A percentile compares a stretch with the other conserved stretches of the same genome.
Evolutionary conservation across 1,140 invertebrate species (phyloP).

Genomic region (Propsilocerus akamusi): DNA sequence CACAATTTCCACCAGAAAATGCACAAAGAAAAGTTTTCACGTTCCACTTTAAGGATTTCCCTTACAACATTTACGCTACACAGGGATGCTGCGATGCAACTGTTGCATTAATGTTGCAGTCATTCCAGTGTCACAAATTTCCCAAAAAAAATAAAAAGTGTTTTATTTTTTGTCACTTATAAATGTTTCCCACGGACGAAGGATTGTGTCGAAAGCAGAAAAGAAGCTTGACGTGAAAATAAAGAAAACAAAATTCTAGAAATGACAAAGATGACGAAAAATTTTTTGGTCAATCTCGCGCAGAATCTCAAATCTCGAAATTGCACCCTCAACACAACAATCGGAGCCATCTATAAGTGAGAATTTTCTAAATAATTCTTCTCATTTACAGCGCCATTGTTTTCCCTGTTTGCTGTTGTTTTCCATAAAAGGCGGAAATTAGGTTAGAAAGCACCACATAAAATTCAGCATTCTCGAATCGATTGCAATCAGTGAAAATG

Average conservation of each 20-base stretch:
- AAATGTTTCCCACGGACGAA: not conserved
- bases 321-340: not conserved
- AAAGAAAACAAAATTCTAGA: too few relatives aligned
- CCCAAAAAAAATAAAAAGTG: not conserved
- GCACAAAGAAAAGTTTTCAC: not conserved
- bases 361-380: not conserved
- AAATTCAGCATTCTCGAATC: not conserved
- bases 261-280: too few relatives aligned
- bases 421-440: not conserved
- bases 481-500: conserved; percentile 1
- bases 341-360: not conserved
- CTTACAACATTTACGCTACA: conserved; percentile 4
- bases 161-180: not conserved
- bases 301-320: not conserved
- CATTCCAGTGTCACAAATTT: not conserved
- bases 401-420: not conserved
- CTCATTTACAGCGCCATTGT: not conserved
- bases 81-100: not conserved
- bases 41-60: conserved; percentile 1
- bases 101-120: not conserved
- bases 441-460: not conserved
- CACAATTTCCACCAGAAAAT: not conserved
- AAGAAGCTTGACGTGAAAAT: not conserved
- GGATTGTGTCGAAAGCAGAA: not conserved
- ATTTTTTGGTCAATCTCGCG: not conserved